phyloP scores from a whole-genome alignment of 2,113 vertebrate genomes.

The Myiopsitta monachus region DNA sequence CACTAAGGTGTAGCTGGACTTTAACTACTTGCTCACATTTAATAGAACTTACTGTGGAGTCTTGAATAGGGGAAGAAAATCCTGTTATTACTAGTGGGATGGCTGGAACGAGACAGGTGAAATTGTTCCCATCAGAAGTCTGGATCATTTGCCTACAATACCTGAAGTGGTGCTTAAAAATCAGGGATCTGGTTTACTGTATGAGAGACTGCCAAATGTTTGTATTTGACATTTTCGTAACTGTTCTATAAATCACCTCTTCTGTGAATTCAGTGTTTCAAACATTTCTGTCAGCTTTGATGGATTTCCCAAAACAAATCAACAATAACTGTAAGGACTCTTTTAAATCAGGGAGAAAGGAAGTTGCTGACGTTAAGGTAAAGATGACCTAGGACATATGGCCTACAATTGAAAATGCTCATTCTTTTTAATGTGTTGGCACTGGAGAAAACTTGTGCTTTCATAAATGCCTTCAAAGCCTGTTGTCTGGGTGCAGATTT shows the following conservation, averaged over 20 bases:
- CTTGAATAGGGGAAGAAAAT: not conserved
- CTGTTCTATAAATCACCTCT: conserved; percentile 49
- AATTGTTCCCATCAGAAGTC: not conserved
- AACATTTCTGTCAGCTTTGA: conserved; percentile 12
- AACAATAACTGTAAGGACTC: not conserved
- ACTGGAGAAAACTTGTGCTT: not conserved
- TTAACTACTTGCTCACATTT: not conserved
- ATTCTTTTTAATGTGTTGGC: not conserved
- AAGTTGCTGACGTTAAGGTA: not conserved
- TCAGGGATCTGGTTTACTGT: not conserved
- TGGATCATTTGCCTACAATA: not conserved
- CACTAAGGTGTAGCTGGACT: not conserved
- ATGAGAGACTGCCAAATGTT: conserved; percentile 42
- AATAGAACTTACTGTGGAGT: not conserved
- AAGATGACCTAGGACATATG: not conserved
- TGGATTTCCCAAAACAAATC: conserved; percentile 29
- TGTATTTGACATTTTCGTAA: conserved; percentile 51
- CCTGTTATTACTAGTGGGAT: not conserved
- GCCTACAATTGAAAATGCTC: not conserved
- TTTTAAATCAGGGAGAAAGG: not conserved
- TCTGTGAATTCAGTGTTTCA: not conserved
- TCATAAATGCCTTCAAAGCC: not conserved
- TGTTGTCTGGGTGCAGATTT: not conserved
- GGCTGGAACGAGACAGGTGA: not conserved
- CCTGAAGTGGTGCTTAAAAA: conserved; percentile 42